A percentile compares a stretch with the other conserved stretches of the same genome.
phyloP scores from a whole-genome alignment of 2,797 vertebrate genomes.

The Benthosema pterotum region DNA sequence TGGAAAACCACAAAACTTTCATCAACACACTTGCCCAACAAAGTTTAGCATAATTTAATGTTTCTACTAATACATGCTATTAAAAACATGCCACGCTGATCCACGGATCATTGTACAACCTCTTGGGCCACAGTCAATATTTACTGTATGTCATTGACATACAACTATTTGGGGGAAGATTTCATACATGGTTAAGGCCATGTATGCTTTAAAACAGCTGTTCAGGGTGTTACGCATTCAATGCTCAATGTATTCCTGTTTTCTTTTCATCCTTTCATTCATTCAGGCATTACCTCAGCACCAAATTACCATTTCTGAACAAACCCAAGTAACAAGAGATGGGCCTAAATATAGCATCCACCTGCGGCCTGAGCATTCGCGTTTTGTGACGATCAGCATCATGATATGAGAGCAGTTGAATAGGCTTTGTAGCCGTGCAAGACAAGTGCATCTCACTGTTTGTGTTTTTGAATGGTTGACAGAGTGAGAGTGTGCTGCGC shows the following conservation, averaged over 20 bases:
- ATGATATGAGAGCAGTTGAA: constrained; percentile 18
- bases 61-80: no score
- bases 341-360: constrained; percentile 47
- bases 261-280: constrained; percentile 4
- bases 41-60: no score
- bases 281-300: constrained; percentile 18
- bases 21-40: no score
- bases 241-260: constrained; percentile 5
- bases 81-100: no score
- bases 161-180: no score
- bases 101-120: no score
- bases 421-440: neutral
- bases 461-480: neutral
- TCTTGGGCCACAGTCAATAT: no score
- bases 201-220: constrained; percentile 40
- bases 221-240: no score
- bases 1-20: no score
- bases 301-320: constrained; percentile 43
- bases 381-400: constrained; percentile 15
- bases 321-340: constrained; percentile 49
- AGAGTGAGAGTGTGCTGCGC: no score
- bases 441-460: constrained; percentile 4
- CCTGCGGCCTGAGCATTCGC: constrained; percentile 38
- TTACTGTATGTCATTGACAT: no score
- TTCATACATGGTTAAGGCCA: no score